A percentile compares a stretch with the other conserved stretches of the same genome.
Evolutionary conservation across 2,888 invertebrate genomes (phyloP).

Genomic region (Ectropis crepuscularia): DNA sequence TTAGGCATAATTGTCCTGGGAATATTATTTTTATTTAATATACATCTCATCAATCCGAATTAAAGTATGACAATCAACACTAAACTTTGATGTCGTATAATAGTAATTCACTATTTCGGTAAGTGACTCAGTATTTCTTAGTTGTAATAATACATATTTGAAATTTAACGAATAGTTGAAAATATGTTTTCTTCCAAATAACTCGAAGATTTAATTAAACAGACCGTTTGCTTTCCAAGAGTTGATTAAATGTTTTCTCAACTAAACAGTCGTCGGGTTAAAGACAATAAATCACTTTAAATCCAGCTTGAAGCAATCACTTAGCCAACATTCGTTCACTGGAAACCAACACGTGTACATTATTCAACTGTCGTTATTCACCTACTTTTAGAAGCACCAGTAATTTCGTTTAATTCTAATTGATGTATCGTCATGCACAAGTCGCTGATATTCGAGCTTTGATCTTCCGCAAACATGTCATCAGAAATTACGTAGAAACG

Average conservation of each 20-base stretch:
- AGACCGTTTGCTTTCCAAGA: constrained; percentile 26
- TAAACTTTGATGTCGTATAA: too few species aligned
- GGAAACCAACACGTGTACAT: constrained; percentile 56
- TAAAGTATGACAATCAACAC: neutral
- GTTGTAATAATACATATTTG: neutral
- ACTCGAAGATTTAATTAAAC: constrained; percentile 21
- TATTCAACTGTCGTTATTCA: constrained; percentile 55
- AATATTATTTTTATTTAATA: constrained; percentile 2
- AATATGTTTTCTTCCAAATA: constrained; percentile 13
- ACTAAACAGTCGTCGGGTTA: constrained; percentile 34
- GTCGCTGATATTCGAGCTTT: constrained; percentile 24
- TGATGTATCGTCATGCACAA: constrained; percentile 29
- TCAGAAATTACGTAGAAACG: constrained; percentile 33
- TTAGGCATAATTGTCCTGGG: constrained; percentile 18
- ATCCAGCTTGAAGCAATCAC: constrained; percentile 55
- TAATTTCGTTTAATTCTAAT: constrained; percentile 33
- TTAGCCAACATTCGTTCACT: constrained; percentile 50
- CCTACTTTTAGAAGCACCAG: constrained; percentile 16
- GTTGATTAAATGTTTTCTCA: constrained; percentile 30
- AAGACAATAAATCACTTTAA: constrained; percentile 51
- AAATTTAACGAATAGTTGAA: neutral
- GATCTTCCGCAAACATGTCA: constrained; percentile 34
- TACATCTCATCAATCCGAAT: neutral
- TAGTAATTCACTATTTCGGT: too few species aligned
- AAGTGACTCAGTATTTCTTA: too few species aligned